Base-by-base conservation (phyloP, 64 coral and sea anemone genomes). In the Montipora cactus region DNA sequence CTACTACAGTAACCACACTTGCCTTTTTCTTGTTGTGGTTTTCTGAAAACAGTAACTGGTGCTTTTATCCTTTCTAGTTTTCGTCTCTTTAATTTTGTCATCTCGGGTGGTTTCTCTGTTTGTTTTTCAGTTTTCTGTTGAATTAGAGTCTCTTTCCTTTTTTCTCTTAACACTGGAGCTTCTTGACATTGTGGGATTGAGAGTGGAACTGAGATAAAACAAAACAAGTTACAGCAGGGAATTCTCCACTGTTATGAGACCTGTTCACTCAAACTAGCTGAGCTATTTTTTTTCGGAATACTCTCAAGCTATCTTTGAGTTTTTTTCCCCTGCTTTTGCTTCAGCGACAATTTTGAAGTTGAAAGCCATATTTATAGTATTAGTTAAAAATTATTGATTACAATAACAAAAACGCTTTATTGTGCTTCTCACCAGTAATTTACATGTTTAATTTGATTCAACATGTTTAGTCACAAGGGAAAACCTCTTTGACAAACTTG, bases 1-100 rank as follows among this genome's bases (percentile, higher is more conserved):
- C 37, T 37, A 37, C 37, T 11, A 57, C 53, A 57, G 53, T 57
- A 37, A 9, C 47, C 9, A 16, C 19, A 62, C 66, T 49, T 87
- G 71, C 89, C 76, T 80, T 70, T 53, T 58, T 12, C 52, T 67
- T 53, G 15, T 49, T 88, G 80, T 44, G 66, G 49, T 52, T 88
- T 92, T 57, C 83, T 92, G 23, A 95, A 68, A 18, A 82, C 48
- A 21, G 85, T 85, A 7, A 95, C 90, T 16, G 94, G 94, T 7
- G 83, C 89, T 81, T 95, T 95, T 20, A 95, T 88, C 28, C 84
- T 87, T 78, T 95, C 94, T 22, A 95, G 90, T 78, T 92, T 95
- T 81, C 89, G 92, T 46, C 77, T 88, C 53, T 88, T 91, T 25
- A 66, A 81, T 46, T 66, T 73, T 88, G 89, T 92, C 73, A 95